These are phyloP conservation scores for Furcula furcula DNA, from an alignment of 2,888 invertebrate species.

Conservation along the genomic window DNA sequence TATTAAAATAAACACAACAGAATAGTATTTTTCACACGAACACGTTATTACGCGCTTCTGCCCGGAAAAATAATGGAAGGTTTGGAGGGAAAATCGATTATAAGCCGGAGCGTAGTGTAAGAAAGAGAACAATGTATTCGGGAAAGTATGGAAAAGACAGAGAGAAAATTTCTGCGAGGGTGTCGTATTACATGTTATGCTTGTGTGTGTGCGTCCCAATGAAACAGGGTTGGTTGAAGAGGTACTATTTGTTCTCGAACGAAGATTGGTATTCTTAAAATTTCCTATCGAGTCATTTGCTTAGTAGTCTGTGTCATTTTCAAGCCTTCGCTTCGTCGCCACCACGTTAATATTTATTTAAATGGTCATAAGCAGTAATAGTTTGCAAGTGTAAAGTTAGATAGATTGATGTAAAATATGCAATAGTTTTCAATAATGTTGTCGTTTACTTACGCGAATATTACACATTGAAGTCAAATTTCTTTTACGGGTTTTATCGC, in stretches of 20 bases:
- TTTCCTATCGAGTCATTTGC: constrained; percentile 6
- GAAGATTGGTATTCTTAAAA: too few relatives aligned
- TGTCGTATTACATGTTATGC: constrained; percentile 16
- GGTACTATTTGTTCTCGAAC: constrained; percentile 16
- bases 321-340: too few relatives aligned
- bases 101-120: constrained; percentile 9
- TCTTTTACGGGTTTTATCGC: too few relatives aligned
- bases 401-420: too few relatives aligned
- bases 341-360: too few relatives aligned
- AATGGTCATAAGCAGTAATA: too few relatives aligned
- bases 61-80: constrained; percentile 31
- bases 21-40: neutral
- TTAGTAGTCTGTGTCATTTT: too few relatives aligned
- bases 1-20: neutral
- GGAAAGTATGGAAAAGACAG: constrained; percentile 8
- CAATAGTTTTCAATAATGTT: too few relatives aligned
- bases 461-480: too few relatives aligned
- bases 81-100: constrained; percentile 37
- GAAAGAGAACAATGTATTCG: constrained; percentile 10
- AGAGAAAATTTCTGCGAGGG: constrained; percentile 15
- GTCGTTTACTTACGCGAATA: too few relatives aligned
- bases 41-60: constrained; percentile 9
- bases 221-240: constrained; percentile 31
- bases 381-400: too few relatives aligned
- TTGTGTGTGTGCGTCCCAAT: constrained; percentile 22